phyloP scores from a whole-genome alignment of 2,797 vertebrate species.

The Chromis chromis region DNA sequence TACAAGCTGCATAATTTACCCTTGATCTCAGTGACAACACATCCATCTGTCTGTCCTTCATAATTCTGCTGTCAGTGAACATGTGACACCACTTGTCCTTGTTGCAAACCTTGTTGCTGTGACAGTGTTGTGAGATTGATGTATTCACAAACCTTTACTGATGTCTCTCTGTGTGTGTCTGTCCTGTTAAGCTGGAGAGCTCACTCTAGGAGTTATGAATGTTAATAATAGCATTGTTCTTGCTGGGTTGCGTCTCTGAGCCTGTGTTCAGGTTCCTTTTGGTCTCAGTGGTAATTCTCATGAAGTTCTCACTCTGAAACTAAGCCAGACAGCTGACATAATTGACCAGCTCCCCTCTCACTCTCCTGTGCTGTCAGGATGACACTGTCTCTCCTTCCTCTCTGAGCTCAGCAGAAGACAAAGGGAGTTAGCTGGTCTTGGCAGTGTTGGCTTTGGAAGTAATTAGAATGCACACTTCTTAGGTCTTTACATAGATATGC shows the following conservation, averaged over 20 bases:
- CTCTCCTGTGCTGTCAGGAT: constrained; percentile 39
- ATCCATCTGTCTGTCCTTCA: constrained; percentile 66
- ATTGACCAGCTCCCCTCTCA: constrained; percentile 36
- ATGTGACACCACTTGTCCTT: constrained; percentile 63
- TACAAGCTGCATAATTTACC: constrained; percentile 30
- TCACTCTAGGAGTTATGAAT: constrained; percentile 30
- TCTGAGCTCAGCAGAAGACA: constrained; percentile 16
- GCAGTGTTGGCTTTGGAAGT: constrained; percentile 70
- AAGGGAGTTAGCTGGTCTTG: constrained; percentile 33
- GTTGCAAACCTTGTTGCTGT: constrained; percentile 52
- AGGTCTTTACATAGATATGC: constrained; percentile 84
- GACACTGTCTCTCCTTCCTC: constrained; percentile 22
- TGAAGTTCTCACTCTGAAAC: constrained; percentile 59
- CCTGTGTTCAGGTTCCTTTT: constrained; percentile 40
- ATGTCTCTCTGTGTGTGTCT: constrained; percentile 37
- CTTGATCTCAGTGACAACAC: constrained; percentile 48
- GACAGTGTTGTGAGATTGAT: constrained; percentile 62
- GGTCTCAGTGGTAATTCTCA: constrained; percentile 48
- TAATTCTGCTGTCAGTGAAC: constrained; percentile 49
- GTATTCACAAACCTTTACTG: constrained; percentile 59
- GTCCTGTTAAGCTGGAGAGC: constrained; percentile 23
- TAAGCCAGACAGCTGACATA: constrained; percentile 60
- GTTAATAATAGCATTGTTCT: constrained; percentile 51
- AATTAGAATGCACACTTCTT: constrained; percentile 83
- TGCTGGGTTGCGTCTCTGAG: constrained; percentile 27